Base-by-base conservation (phyloP, 2,797 vertebrate genomes). In the Rhyacichthys aspro region DNA sequence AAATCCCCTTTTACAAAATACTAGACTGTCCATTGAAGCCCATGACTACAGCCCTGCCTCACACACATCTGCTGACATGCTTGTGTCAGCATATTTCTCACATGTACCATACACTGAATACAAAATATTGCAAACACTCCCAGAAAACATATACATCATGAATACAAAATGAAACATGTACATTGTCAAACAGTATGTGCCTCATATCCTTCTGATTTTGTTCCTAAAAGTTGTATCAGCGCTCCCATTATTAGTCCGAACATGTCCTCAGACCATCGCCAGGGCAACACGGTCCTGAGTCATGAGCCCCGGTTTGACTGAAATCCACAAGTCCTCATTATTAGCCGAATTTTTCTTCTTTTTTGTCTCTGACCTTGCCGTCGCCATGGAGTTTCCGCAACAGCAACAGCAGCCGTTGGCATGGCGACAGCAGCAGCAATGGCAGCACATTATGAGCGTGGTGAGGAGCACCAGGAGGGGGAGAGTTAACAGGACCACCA, bases 271-370 rank as follows among this genome's bases (percentile, higher is more conserved):
- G 39, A 86, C 79, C 82, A 79, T 71, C 1, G 82, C 79, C 54
- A 90, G 72, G 9, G 84, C 81, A 8, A 94, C 89, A 74, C 94
- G 93, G 71, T 98, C 96, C 39, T 94, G 86, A 49, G 93, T 92
- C 64, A 95, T 89, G 1, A 95, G 91, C 64, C 93, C 95, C 1
- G 93, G 84, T 81, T 96, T 96, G 16, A 96, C 94, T 0, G 97
- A 95, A 72, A 99, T 99, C 97, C 97, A 99, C 60, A 99, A 89
- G 81, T 99, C 96, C 2, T 96, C 95, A 0, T 91, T 87, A 14
- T 90, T 91, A 48, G 89, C 83, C 32, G 82, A 64, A 14, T 42
- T 72, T n/a, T 88, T 95, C 72, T 92, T 94, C 59, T 87, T 94
- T 79, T 93, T 95, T 5, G 83, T 91, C 34, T 88, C 92, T 32